A percentile compares a stretch with the other conserved stretches of the same genome.
Conservation (phyloP, 2,888 invertebrate genomes). For the Belgica antarctica region DNA sequence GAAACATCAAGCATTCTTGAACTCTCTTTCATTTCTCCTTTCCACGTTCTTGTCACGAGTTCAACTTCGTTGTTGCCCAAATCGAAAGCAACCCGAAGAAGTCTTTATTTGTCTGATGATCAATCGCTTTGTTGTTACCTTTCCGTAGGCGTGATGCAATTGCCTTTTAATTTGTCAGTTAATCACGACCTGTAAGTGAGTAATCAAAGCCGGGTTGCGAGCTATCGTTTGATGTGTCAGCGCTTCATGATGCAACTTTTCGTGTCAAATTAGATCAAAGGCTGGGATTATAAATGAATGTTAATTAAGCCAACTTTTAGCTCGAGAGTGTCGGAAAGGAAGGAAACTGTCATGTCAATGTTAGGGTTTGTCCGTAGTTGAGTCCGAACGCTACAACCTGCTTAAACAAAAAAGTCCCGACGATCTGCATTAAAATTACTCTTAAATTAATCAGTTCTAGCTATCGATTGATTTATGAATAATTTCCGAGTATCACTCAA, state of each 20-base stretch:
- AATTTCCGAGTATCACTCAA: too few species aligned
- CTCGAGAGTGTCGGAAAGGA: too few species aligned
- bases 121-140: not conserved
- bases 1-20: not conserved
- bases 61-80: not conserved
- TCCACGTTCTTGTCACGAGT: constrained; percentile 24
- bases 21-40: not conserved
- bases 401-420: too few species aligned
- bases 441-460: too few species aligned
- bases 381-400: too few species aligned
- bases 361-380: too few species aligned
- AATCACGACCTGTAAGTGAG: constrained; percentile 6
- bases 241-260: not conserved
- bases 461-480: constrained; percentile 11
- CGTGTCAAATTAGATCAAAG: not conserved
- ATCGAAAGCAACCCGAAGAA: too few species aligned
- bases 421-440: too few species aligned
- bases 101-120: not conserved
- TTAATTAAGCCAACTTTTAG: too few species aligned
- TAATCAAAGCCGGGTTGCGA: too few species aligned
- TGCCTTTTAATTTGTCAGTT: constrained; percentile 20
- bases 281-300: too few species aligned
- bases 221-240: not conserved
- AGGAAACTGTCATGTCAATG: too few species aligned
- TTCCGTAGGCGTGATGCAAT: constrained; percentile 13